A percentile compares a stretch with the other conserved stretches of the same genome.
Evolutionary conservation across 2,113 vertebrate species (phyloP).

Genomic region (Colius striatus): DNA sequence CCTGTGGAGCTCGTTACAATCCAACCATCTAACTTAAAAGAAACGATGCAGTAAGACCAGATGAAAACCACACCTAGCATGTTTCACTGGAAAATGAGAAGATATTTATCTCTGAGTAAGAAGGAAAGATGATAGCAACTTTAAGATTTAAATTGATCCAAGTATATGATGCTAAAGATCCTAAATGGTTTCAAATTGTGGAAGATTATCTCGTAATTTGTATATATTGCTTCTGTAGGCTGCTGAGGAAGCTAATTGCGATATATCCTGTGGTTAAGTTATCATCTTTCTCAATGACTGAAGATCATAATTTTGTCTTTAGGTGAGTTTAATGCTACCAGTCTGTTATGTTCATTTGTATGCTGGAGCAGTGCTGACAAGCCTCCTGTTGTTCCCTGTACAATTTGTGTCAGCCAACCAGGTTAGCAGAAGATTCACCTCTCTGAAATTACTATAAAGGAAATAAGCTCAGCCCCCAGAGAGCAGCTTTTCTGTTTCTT

Average conservation of each 20-base stretch:
- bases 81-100: conserved; percentile 28
- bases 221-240: conserved; percentile 69
- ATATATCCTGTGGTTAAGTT: conserved; percentile 69
- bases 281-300: conserved; percentile 67
- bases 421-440: conserved; percentile 33
- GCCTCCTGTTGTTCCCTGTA: conserved; percentile 39
- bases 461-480: background rate
- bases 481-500: background rate
- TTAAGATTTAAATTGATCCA: conserved; percentile 68
- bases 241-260: conserved; percentile 69
- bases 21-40: background rate
- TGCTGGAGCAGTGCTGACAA: conserved; percentile 36
- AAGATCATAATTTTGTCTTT: conserved; percentile 65
- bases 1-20: background rate
- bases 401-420: conserved; percentile 48
- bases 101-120: conserved; percentile 51
- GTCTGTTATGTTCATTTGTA: conserved; percentile 38
- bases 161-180: conserved; percentile 53
- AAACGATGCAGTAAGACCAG: background rate
- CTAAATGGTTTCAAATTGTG: conserved; percentile 69
- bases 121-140: conserved; percentile 49
- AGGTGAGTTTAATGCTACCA: conserved; percentile 53
- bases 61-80: background rate
- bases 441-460: background rate
- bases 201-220: conserved; percentile 71